Evolutionary conservation across 2,113 vertebrate genomes (phyloP), one percentile per base, ranked within the genome.

Genomic region (Leucoraja erinaceus): DNA sequence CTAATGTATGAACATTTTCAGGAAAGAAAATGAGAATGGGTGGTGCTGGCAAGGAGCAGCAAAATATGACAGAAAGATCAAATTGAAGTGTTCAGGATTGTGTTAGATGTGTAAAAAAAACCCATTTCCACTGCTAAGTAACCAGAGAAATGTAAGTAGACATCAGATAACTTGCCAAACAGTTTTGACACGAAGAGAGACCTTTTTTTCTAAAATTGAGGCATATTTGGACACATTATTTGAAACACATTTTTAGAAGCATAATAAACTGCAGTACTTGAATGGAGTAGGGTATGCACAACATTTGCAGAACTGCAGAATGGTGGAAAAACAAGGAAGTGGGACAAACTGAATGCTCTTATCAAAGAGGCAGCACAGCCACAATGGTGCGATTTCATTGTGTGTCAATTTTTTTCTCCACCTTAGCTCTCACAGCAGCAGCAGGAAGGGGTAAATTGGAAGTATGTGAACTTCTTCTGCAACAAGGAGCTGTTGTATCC

Each of bases 381-480:
- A 28, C 8, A 28, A 56, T 83, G 20, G 38, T 47, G 70, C 8
- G 90, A 84, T 47, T 81, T 38, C 7, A 38, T 54, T 25, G 20
- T 25, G 9, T 86, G 31, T 25, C 68, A 66, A 18, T 63, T 11
- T 93, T 93, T 78, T 93, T 47, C 59, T 70, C 94, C 47, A 94
- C 83, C 93, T 66, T 66, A 99, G 99, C 98, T 59, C 95, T 99
- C 94, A 98, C 98, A 0, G 98, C 98, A 0, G 98, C 98, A 0
- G 97, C 98, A 0, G 98, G 98, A 92, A 95, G 98, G 93, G 98
- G 98, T 28, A 99, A 99, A 94, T 95, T 98, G 96, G 98, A 98
- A 0, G 97, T 98, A 1, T 99, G 98, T 4, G 93, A 95, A 79
- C 94, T 97, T 1, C 96, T 99, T 56, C 94, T 99, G 83, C 97